Conservation (phyloP, 2,113 vertebrate genomes). For the Nanorana parkeri region DNA sequence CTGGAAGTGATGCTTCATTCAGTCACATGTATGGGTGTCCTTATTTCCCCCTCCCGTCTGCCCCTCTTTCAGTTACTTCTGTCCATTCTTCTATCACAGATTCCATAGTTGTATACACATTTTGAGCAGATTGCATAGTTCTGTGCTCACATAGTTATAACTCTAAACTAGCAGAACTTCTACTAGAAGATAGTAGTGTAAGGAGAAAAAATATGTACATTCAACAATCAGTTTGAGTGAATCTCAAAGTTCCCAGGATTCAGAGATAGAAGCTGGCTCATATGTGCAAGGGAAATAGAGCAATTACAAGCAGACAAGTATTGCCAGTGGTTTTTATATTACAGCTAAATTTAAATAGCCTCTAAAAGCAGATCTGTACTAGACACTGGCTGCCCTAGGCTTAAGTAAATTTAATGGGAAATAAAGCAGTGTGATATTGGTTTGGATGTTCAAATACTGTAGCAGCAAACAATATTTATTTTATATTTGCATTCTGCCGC, state of each 20-base stretch:
- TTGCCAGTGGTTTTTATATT: not conserved
- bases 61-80: too few species aligned
- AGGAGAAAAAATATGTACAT: not conserved
- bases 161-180: not conserved
- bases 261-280: not conserved
- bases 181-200: not conserved
- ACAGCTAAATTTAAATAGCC: not conserved
- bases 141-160: too few species aligned
- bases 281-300: not conserved
- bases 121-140: too few species aligned
- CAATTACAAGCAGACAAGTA: constrained; percentile 2
- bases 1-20: too few species aligned
- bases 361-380: constrained; percentile 12
- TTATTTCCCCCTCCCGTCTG: too few species aligned
- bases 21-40: too few species aligned
- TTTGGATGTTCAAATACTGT: constrained; percentile 20
- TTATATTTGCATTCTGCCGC: not conserved
- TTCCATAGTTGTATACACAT: too few species aligned
- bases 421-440: constrained; percentile 15
- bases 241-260: not conserved
- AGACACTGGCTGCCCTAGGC: not conserved
- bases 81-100: too few species aligned
- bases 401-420: constrained; percentile 4
- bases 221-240: not conserved
- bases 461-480: constrained; percentile 13